Percentiles rank a stretch among this genome's conserved stretches.
phyloP scores from a whole-genome alignment of 2,113 vertebrate species.

The Leptodactylus fuscus region DNA sequence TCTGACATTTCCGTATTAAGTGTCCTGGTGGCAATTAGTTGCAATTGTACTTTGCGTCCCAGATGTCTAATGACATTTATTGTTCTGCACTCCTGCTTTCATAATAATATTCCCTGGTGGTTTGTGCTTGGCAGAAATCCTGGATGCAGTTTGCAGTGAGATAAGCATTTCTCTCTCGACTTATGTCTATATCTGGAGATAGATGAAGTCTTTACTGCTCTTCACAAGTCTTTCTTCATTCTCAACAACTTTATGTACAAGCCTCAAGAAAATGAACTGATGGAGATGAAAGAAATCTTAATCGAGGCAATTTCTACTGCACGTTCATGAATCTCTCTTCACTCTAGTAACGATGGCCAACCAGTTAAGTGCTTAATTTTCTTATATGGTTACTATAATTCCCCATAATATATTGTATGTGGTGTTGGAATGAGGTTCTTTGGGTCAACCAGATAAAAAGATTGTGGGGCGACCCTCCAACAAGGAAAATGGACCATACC shows the following conservation, averaged over 20 bases:
- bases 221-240: background rate
- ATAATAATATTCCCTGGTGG: constrained; percentile 6
- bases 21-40: background rate
- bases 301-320: background rate
- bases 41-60: background rate
- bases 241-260: background rate
- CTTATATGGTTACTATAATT: too few species aligned
- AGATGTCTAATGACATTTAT: constrained; percentile 1
- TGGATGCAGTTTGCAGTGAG: background rate
- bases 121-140: background rate
- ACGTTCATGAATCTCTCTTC: background rate
- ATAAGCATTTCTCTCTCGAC: background rate
- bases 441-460: too few species aligned
- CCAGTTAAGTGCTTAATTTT: too few species aligned
- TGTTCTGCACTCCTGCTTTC: background rate
- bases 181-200: background rate
- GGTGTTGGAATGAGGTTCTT: too few species aligned
- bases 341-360: too few species aligned
- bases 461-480: too few species aligned
- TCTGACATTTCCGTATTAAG: background rate
- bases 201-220: background rate
- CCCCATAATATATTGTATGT: too few species aligned
- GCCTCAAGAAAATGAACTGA: background rate
- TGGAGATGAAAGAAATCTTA: background rate
- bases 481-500: too few species aligned